A percentile compares a stretch with the other conserved stretches of the same genome.
These are phyloP conservation scores for Excalfactoria chinensis DNA, from an alignment of 2,113 vertebrate genomes.

Conservation along the genomic window DNA sequence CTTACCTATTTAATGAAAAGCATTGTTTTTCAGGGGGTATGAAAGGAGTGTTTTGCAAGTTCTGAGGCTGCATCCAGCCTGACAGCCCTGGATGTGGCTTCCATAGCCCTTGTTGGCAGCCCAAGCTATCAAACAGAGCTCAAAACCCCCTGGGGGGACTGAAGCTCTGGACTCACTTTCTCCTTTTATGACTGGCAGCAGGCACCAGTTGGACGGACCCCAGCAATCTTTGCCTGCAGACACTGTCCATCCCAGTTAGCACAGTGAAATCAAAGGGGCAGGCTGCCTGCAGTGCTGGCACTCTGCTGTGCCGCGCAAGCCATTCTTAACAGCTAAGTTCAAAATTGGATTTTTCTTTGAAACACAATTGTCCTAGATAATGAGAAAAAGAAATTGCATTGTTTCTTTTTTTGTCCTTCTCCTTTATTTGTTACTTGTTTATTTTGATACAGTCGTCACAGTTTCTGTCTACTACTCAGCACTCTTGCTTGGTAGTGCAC, in stretches of 20 bases:
- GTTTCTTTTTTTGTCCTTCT: not conserved
- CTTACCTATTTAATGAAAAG: not conserved
- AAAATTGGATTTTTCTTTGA: not conserved
- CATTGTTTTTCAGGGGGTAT: not conserved
- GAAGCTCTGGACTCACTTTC: not conserved
- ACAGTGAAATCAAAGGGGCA: not conserved
- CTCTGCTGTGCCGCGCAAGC: not conserved
- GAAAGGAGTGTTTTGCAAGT: not conserved
- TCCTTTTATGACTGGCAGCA: not conserved
- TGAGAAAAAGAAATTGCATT: not conserved
- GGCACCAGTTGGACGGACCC: not conserved
- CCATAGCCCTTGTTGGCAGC: not conserved
- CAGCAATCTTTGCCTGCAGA: not conserved
- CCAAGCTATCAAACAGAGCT: not conserved
- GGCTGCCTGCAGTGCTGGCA: not conserved
- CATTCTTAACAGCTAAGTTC: not conserved
- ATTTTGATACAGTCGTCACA: not conserved
- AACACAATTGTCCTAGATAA: not conserved
- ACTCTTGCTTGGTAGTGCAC: not conserved
- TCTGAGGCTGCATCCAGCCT: not conserved
- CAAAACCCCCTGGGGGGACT: not conserved
- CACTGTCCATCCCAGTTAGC: not conserved
- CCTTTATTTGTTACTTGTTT: not conserved
- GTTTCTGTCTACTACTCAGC: not conserved
- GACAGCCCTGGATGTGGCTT: not conserved